Base-by-base conservation (phyloP, 1,140 invertebrate species). In the Neodiprion lecontei region DNA sequence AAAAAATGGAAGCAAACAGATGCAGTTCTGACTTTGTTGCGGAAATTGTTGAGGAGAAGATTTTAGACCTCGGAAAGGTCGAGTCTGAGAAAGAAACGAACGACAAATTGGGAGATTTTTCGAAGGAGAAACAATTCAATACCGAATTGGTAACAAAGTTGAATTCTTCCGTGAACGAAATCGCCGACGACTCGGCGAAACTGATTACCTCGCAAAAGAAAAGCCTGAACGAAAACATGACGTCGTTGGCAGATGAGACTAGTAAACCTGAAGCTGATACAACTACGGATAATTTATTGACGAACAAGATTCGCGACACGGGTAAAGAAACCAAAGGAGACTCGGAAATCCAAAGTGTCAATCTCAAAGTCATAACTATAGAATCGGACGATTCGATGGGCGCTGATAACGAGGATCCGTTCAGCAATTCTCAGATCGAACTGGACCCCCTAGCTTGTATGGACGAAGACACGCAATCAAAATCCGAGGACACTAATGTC, bases 361-460 rank as follows among this genome's bases (percentile, higher is more conserved):
- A 83, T 9, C 53, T 77, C 9, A 81, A 75, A 67, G 71, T 17
- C 11, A n/a, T 72, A 9, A 69, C 14, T 53, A 77, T 67, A 11
- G 72, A 74, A 2, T 85, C 85, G 0, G 83, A 85, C 8, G 83
- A 87, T 68, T 88, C 86, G n/a, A 84, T 74, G 77, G 84, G 79
- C 0, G 78, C 77, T 21, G 82, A 88, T 9, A 85, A 87, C 14
- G 85, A 85, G 8, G 79, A 76, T 48, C 68, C 79, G n/a, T 87
- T 87, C 40, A 74, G 79, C 23, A 72, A 76, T 9, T 69, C 79
- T 2, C 67, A 80, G 0, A 84, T 86, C 14, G 84, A 85, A 1
- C 48, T 71, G 0, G 85, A 88, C 80, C 84, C 87, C 48, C 73
- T 87, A 1, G 84, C 80, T 1, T 78, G 79, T 21, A 74, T 75